A percentile compares a stretch with the other conserved stretches of the same genome.
phyloP scores from a whole-genome alignment of 2,797 vertebrate species.

The Ptychobarbus kaznakovi region DNA sequence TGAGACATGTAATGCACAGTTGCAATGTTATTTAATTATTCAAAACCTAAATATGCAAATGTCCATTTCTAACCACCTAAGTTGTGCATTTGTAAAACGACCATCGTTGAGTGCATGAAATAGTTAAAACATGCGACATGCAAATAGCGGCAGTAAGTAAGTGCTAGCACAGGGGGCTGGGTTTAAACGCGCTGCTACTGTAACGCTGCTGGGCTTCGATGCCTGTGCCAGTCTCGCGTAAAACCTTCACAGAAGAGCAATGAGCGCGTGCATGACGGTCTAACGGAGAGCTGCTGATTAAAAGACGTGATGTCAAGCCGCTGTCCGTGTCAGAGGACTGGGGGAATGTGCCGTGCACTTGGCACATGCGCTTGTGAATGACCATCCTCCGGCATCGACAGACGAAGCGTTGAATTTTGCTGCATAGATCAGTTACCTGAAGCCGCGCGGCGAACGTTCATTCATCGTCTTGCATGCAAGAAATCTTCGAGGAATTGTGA shows the following conservation, averaged over 20 bases:
- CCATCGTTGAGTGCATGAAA: conserved; percentile 58
- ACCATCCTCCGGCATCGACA: conserved; percentile 42
- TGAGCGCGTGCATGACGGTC: conserved; percentile 51
- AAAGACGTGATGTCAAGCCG: conserved; percentile 65
- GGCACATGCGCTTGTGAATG: conserved; percentile 63
- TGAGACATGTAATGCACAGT: not conserved
- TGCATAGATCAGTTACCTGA: conserved; percentile 54
- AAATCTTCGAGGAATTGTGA: conserved; percentile 55
- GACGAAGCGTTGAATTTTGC: conserved; percentile 62
- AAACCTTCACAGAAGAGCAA: conserved; percentile 62
- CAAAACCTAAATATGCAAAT: not conserved
- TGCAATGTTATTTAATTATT: not conserved
- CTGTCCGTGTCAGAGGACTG: conserved; percentile 63
- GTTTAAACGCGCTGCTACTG: conserved; percentile 76
- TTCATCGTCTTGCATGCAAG: conserved; percentile 40
- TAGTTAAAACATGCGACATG: conserved; percentile 74
- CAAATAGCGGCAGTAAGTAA: conserved; percentile 61
- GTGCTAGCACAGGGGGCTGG: conserved; percentile 75
- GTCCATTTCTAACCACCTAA: not conserved
- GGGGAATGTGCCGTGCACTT: conserved; percentile 69
- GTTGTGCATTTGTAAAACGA: not conserved
- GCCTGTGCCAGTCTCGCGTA: conserved; percentile 70
- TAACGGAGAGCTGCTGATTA: conserved; percentile 47
- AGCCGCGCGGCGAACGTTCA: conserved; percentile 37
- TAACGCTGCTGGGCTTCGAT: conserved; percentile 73